Conservation (phyloP, 2,797 vertebrate species). For the Gallinago stenura region DNA sequence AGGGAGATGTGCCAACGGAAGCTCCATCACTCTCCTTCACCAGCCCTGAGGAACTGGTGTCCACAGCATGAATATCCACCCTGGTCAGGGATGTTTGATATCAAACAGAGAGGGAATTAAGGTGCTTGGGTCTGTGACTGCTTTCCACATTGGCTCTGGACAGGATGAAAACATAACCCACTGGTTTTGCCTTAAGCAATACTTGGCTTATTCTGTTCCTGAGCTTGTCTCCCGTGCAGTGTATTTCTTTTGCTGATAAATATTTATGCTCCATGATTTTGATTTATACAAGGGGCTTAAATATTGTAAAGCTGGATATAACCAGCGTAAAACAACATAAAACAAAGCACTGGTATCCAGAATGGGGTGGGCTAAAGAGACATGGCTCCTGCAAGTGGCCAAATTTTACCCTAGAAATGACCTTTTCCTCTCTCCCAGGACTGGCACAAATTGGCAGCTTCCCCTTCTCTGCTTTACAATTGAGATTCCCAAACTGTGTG, state of each 20-base stretch:
- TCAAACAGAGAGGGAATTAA: neutral
- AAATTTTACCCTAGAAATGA: slow-evolving; percentile 27
- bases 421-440: neutral
- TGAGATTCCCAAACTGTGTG: slow-evolving; percentile 56
- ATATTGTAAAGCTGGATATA: slow-evolving; percentile 49
- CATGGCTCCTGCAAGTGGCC: neutral
- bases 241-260: slow-evolving; percentile 67
- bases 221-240: slow-evolving; percentile 48
- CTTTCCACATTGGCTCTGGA: neutral
- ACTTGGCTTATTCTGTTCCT: neutral
- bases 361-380: neutral
- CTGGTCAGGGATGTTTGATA: neutral
- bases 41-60: neutral
- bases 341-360: slow-evolving; percentile 5
- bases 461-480: slow-evolving; percentile 23
- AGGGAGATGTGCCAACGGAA: neutral
- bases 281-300: slow-evolving; percentile 66
- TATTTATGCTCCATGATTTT: slow-evolving; percentile 66
- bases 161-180: neutral
- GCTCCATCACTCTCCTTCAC: neutral
- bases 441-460: slow-evolving; percentile 4
- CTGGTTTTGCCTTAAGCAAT: slow-evolving; percentile 37
- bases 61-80: accelerated
- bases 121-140: neutral
- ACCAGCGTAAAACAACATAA: slow-evolving; percentile 15